These are phyloP conservation scores for Micoletzkya japonica DNA, from an alignment of 2,888 invertebrate species.

Conservation along the genomic window DNA sequence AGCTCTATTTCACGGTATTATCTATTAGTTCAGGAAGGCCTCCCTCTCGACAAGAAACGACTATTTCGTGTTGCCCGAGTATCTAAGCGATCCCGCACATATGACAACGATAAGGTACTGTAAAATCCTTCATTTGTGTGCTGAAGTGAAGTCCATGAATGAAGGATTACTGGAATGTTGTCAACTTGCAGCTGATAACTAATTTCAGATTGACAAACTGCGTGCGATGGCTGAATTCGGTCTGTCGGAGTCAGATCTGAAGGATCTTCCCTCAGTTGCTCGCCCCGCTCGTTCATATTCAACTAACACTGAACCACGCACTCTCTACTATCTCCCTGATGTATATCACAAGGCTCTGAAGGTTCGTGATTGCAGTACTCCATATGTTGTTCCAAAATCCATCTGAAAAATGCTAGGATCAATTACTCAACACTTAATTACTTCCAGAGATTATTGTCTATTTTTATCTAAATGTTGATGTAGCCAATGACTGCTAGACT, in stretches of 20 bases:
- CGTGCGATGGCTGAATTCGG: conserved; percentile 53
- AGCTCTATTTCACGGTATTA: not conserved
- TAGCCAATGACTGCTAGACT: too few relatives aligned
- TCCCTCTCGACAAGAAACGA: conserved; percentile 27
- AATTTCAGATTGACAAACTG: conserved; percentile 26
- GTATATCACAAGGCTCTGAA: conserved; percentile 44
- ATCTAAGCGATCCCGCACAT: conserved; percentile 29
- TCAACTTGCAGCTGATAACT: too few relatives aligned
- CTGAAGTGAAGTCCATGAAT: not conserved
- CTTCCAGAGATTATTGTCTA: not conserved
- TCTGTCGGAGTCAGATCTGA: conserved; percentile 45
- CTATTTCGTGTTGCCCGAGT: conserved; percentile 29
- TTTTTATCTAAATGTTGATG: not conserved
- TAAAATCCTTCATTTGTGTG: too few relatives aligned
- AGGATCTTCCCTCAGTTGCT: conserved; percentile 35
- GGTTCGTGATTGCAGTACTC: conserved; percentile 15
- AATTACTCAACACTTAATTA: too few relatives aligned
- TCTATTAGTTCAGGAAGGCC: too few relatives aligned
- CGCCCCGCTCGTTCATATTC: conserved; percentile 24
- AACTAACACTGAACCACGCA: not conserved
- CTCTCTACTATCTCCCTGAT: conserved; percentile 47
- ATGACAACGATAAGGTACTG: conserved; percentile 52
- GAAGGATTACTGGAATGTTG: not conserved
- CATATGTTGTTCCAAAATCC: too few relatives aligned
- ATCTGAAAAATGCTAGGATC: too few relatives aligned